Evolutionary conservation across 2,888 invertebrate species (phyloP).

Genomic region (Junonia oenone): DNA sequence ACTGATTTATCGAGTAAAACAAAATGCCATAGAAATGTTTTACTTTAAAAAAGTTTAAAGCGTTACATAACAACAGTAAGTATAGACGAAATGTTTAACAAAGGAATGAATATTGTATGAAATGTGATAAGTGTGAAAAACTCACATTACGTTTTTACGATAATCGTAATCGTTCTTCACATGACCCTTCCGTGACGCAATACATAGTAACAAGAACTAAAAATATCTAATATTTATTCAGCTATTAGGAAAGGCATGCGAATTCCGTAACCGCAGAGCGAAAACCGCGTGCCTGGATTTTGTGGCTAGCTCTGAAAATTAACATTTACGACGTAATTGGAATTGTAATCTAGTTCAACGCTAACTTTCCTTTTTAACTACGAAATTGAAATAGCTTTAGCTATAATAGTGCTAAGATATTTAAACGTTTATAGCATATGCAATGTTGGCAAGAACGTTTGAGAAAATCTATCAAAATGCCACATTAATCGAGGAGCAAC

Average conservation of each 20-base stretch:
- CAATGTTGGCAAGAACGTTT: background rate
- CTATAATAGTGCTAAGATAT: background rate
- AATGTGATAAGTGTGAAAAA: no score
- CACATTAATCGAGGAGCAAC: background rate
- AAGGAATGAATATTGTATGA: no score
- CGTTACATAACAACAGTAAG: no score
- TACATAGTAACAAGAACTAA: slow-evolving; percentile 10
- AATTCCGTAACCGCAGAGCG: slow-evolving; percentile 19
- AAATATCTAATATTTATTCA: slow-evolving; percentile 23
- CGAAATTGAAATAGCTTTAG: background rate
- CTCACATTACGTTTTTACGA: no score
- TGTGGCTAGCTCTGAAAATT: slow-evolving; percentile 9
- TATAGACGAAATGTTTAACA: no score
- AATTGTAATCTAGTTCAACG: slow-evolving; percentile 15
- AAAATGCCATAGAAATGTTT: no score
- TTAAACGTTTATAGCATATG: background rate
- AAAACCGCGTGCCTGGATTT: slow-evolving; percentile 18
- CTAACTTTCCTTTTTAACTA: slow-evolving; percentile 8
- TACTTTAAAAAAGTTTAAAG: no score
- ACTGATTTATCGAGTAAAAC: no score
- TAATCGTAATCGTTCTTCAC: background rate
- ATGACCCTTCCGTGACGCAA: slow-evolving; percentile 4
- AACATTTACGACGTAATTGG: slow-evolving; percentile 14
- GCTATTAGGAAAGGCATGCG: slow-evolving; percentile 18
- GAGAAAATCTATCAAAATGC: background rate